phyloP scores from a whole-genome alignment of 2,888 invertebrate genomes.

The Sphaerophoria rueppellii region DNA sequence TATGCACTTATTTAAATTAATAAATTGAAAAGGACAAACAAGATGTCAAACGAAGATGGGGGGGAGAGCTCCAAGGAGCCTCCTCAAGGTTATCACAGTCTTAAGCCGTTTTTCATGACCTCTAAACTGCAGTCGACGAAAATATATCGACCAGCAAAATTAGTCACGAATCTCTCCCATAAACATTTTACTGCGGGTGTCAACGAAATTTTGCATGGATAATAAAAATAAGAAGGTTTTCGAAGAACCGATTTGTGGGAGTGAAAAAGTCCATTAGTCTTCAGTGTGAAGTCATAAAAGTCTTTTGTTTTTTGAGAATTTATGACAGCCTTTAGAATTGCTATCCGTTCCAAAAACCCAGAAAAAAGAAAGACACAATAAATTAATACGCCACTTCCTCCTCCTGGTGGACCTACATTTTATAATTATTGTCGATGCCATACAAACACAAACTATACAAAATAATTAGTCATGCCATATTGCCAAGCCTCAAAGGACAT shows the following conservation, averaged over 20 bases:
- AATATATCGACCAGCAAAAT: no score
- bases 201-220: no score
- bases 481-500: conserved; percentile 37
- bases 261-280: conserved; percentile 28
- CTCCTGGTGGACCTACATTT: conserved; percentile 31
- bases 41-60: no score
- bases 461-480: conserved; percentile 57
- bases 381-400: conserved; percentile 25
- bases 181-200: no score
- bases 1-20: conserved; percentile 44
- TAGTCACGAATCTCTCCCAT: no score
- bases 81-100: no score
- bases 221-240: background rate
- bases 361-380: conserved; percentile 34
- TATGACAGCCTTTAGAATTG: conserved; percentile 18
- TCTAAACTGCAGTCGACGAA: no score
- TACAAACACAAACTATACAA: background rate
- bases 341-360: background rate
- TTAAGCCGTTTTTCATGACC: no score
- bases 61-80: no score
- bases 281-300: conserved; percentile 38
- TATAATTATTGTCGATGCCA: conserved; percentile 15
- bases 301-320: conserved; percentile 17
- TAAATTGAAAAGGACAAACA: conserved; percentile 1
- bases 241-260: conserved; percentile 33